Percentiles rank a stretch among this genome's conserved stretches.
phyloP scores from a whole-genome alignment of 1,140 invertebrate genomes.

The Paraescarpia echinospica region DNA sequence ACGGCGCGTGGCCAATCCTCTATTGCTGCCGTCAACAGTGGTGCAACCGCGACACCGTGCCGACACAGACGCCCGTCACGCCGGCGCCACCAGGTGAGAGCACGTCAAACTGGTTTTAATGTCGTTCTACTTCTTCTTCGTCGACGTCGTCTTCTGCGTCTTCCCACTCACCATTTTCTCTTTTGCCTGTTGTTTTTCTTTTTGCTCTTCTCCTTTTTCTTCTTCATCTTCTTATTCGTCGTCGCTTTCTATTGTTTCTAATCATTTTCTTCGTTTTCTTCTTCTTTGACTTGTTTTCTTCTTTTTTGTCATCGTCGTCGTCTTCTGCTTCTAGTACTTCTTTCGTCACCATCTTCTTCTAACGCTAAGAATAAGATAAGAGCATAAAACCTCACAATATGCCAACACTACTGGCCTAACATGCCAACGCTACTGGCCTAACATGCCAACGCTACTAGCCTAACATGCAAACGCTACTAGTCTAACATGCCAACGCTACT shows the following conservation, averaged over 20 bases:
- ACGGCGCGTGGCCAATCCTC: conserved; percentile 39
- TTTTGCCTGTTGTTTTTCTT: too few relatives aligned
- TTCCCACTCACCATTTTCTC: conserved; percentile 21
- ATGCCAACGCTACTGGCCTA: too few relatives aligned
- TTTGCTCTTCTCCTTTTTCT: neutral
- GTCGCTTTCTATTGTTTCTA: too few relatives aligned
- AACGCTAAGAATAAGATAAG: too few relatives aligned
- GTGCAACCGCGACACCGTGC: conserved; percentile 44
- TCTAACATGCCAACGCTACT: too few relatives aligned
- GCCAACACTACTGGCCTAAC: too few relatives aligned
- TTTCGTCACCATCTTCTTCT: too few relatives aligned
- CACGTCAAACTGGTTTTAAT: neutral
- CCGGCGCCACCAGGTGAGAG: neutral
- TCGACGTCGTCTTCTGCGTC: conserved; percentile 13
- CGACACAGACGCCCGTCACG: neutral
- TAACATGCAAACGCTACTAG: too few relatives aligned
- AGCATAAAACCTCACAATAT: too few relatives aligned
- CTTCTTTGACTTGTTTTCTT: neutral
- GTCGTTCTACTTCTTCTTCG: conserved; percentile 16
- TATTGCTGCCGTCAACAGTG: conserved; percentile 45
- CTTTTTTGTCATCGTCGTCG: neutral
- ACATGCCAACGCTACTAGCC: too few relatives aligned
- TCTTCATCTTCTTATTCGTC: too few relatives aligned
- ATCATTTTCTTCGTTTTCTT: neutral
- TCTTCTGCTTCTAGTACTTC: too few relatives aligned